Percentiles rank a stretch among this genome's conserved stretches.
Conservation (phyloP, 1,140 invertebrate species). For the Conopomorpha cramerella region DNA sequence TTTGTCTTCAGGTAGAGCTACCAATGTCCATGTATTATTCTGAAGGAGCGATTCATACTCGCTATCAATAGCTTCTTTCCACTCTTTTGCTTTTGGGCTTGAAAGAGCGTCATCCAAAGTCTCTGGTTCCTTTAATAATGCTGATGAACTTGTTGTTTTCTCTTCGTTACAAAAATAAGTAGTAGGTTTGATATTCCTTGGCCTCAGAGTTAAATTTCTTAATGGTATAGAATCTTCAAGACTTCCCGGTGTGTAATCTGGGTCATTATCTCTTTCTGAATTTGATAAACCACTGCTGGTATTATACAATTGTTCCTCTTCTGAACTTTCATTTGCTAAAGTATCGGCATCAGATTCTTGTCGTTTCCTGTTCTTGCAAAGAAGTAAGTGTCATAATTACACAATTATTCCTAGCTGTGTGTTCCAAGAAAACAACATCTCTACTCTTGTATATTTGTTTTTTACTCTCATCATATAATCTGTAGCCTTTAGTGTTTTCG, state of each 20-base stretch:
- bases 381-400: constrained; percentile 3
- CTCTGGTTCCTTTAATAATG: constrained; percentile 7
- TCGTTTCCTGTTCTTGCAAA: constrained; percentile 6
- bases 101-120: constrained; percentile 10
- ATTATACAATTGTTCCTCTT: constrained; percentile 5
- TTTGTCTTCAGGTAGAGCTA: constrained; percentile 7
- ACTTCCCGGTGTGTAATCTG: constrained; percentile 6
- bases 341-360: constrained; percentile 5
- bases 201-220: constrained; percentile 8
- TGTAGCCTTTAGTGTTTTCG: constrained; percentile 25
- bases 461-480: constrained; percentile 18
- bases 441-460: constrained; percentile 14
- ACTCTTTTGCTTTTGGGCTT: constrained; percentile 7
- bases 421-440: constrained; percentile 26
- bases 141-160: constrained; percentile 3
- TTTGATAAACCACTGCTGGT: constrained; percentile 2
- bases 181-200: constrained; percentile 6
- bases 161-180: constrained; percentile 6
- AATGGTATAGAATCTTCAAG: constrained; percentile 5
- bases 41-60: constrained; percentile 10
- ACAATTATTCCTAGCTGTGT: constrained; percentile 6
- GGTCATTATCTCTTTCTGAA: constrained; percentile 7
- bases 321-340: constrained; percentile 6
- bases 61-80: constrained; percentile 11
- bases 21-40: constrained; percentile 13